A percentile compares a stretch with the other conserved stretches of the same genome.
These are phyloP conservation scores for Minunthozetes semirufus DNA, from an alignment of 2,888 invertebrate genomes.

Conservation along the genomic window DNA sequence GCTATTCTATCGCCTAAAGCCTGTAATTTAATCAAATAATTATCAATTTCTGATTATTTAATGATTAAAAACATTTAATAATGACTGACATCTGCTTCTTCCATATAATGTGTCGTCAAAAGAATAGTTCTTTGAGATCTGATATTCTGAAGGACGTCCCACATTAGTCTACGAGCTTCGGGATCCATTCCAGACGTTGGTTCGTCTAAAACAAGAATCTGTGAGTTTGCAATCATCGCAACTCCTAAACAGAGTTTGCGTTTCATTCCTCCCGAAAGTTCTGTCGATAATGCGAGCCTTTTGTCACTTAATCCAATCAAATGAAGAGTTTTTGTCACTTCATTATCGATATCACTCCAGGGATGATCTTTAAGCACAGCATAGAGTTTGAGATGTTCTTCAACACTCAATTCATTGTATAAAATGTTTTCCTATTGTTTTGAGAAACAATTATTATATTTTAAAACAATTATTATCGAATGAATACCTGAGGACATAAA, in stretches of 20 bases:
- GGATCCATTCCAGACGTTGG: constrained; percentile 87
- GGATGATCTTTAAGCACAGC: constrained; percentile 57
- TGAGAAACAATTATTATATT: neutral
- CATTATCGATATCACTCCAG: neutral
- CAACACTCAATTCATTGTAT: constrained; percentile 71
- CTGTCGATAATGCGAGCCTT: constrained; percentile 34
- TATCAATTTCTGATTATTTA: no score
- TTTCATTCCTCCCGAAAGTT: constrained; percentile 84
- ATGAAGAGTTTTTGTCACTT: neutral
- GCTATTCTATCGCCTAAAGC: constrained; percentile 63
- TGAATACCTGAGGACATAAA: constrained; percentile 58
- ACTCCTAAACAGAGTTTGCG: constrained; percentile 77
- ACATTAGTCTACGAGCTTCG: constrained; percentile 73
- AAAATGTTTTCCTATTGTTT: constrained; percentile 63
- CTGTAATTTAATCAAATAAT: no score
- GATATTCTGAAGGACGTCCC: constrained; percentile 60
- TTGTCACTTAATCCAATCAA: constrained; percentile 30
- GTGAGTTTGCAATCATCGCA: constrained; percentile 71
- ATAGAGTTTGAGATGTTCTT: constrained; percentile 74
- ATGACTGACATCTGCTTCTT: constrained; percentile 64
- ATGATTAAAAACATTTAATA: neutral
- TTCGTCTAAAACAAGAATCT: constrained; percentile 44
- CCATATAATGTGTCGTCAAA: constrained; percentile 80
- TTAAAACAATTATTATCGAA: neutral
- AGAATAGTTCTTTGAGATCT: constrained; percentile 59